phyloP scores from a whole-genome alignment of 2,888 invertebrate species.

The Eugnorisma glareosa region DNA sequence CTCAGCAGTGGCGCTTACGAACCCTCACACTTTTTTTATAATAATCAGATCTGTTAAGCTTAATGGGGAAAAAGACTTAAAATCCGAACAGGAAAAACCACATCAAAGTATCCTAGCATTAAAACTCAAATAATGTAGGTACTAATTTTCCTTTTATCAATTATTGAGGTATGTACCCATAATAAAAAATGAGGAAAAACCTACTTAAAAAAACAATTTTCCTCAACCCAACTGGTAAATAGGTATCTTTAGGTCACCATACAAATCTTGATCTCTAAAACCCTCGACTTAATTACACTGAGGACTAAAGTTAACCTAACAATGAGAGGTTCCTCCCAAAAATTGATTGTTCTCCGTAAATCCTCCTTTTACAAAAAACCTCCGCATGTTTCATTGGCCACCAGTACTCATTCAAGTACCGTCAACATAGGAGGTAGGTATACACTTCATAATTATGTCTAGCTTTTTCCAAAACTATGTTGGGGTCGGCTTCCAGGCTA shows the following conservation, averaged over 20 bases:
- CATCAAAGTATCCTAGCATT: background rate
- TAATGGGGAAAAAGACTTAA: background rate
- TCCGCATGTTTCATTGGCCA: constrained; percentile 43
- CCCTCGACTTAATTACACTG: background rate
- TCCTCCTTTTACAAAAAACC: constrained; percentile 42
- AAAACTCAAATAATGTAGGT: background rate
- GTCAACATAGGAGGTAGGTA: background rate
- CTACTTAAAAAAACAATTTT: background rate
- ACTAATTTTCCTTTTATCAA: background rate
- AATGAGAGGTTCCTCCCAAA: constrained; percentile 7
- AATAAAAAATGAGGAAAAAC: background rate
- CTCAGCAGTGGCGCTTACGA: background rate
- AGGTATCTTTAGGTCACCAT: background rate
- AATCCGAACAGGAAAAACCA: background rate
- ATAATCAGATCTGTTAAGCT: background rate
- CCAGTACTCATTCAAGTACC: constrained; percentile 33
- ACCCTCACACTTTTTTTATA: background rate
- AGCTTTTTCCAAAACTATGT: background rate
- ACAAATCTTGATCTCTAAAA: constrained; percentile 4
- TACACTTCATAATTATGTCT: background rate
- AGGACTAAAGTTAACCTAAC: background rate
- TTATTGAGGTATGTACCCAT: background rate
- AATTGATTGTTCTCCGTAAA: constrained; percentile 43
- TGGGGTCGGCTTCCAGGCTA: background rate
- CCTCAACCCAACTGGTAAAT: background rate